These are phyloP conservation scores for Lanistes nyassanus DNA, from an alignment of 1,140 invertebrate species.

Conservation along the genomic window DNA sequence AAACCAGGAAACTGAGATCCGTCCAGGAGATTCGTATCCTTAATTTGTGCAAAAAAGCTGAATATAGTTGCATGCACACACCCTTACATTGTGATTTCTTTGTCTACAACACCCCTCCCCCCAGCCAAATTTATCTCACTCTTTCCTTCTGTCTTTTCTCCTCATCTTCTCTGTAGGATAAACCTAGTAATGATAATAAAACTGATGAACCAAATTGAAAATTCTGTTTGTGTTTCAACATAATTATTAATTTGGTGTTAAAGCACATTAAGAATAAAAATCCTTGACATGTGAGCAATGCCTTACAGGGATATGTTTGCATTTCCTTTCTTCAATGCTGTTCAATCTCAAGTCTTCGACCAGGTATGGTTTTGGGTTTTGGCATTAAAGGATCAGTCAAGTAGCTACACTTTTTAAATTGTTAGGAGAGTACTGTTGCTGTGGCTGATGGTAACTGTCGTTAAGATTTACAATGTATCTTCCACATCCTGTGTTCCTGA, in stretches of 20 bases:
- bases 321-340: conserved; percentile 77
- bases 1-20: conserved; percentile 33
- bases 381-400: background rate
- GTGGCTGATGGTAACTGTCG: background rate
- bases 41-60: background rate
- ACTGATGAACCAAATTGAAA: too few relatives aligned
- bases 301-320: conserved; percentile 73
- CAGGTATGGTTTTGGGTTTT: conserved; percentile 67
- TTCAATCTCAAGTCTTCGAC: conserved; percentile 79
- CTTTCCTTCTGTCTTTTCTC: background rate
- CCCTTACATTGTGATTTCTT: background rate
- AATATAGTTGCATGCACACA: background rate
- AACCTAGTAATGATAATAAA: too few relatives aligned
- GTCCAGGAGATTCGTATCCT: conserved; percentile 53
- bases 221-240: too few relatives aligned
- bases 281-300: conserved; percentile 44
- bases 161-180: too few relatives aligned
- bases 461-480: too few relatives aligned
- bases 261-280: too few relatives aligned
- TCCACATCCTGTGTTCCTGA: too few relatives aligned
- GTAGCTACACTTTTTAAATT: background rate
- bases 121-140: too few relatives aligned
- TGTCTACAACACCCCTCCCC: too few relatives aligned
- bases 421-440: too few relatives aligned
- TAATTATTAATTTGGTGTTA: too few relatives aligned